These are phyloP conservation scores for Pristiophorus japonicus DNA, from an alignment of 2,113 vertebrate genomes.

Conservation along the genomic window DNA sequence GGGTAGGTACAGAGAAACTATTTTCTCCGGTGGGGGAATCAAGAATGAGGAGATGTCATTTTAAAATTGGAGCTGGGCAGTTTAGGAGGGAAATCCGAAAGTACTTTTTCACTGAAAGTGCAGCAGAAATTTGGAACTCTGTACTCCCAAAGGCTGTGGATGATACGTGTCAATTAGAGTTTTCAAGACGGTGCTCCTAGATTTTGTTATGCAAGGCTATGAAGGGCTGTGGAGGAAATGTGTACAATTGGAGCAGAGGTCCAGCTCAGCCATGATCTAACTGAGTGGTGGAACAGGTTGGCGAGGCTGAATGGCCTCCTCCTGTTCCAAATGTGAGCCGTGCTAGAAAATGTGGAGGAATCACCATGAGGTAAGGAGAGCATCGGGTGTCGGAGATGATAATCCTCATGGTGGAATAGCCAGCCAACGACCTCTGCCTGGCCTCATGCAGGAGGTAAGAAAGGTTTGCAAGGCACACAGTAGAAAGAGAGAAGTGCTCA, in stretches of 20 bases:
- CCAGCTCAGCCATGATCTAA: neutral
- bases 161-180: neutral
- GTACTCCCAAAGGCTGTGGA: no score
- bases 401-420: neutral
- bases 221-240: neutral
- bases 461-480: neutral
- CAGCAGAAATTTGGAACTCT: no score
- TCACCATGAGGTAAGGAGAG: neutral
- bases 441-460: neutral
- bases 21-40: no score
- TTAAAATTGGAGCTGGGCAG: neutral
- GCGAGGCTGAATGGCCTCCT: neutral
- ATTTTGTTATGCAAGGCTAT: neutral
- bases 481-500: neutral
- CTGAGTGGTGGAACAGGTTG: neutral
- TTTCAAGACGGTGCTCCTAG: neutral
- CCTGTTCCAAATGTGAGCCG: neutral
- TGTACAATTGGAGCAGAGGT: neutral
- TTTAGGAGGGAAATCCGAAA: no score
- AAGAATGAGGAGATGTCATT: neutral
- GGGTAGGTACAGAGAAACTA: neutral
- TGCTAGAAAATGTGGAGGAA: neutral
- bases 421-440: neutral
- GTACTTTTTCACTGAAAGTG: no score
- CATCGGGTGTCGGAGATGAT: no score